These are phyloP conservation scores for Gallinago media DNA, from an alignment of 2,113 vertebrate genomes.

Conservation along the genomic window DNA sequence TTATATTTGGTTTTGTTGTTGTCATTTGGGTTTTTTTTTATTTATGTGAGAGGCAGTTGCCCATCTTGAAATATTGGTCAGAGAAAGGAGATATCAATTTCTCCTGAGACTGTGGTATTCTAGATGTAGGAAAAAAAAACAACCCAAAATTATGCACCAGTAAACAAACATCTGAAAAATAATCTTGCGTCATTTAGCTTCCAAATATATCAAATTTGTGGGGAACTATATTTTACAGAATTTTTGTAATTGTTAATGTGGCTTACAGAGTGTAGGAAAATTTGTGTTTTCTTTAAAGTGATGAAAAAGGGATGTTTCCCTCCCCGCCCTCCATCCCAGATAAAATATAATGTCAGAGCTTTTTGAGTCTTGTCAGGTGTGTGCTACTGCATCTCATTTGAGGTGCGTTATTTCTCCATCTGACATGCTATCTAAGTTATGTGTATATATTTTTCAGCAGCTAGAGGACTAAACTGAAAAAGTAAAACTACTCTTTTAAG, in stretches of 20 bases:
- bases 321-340: not conserved
- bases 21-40: not conserved
- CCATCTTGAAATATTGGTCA: not conserved
- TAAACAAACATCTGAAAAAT: not conserved
- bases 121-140: not conserved
- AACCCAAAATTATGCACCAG: fast-evolving
- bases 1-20: too few species aligned
- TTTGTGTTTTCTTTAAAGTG: not conserved
- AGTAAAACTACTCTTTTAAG: constrained; percentile 22
- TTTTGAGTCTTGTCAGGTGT: not conserved
- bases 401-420: not conserved
- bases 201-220: not conserved
- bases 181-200: not conserved
- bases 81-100: not conserved
- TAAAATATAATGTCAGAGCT: not conserved
- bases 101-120: not conserved
- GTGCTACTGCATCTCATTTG: not conserved
- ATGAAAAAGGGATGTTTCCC: not conserved
- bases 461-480: not conserved
- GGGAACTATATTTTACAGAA: not conserved
- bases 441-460: not conserved
- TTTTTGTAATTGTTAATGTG: not conserved
- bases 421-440: not conserved
- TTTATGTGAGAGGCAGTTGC: not conserved
- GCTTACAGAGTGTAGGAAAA: not conserved